Conservation (phyloP, 2,888 invertebrate species). For the Orthosia gracilis region DNA sequence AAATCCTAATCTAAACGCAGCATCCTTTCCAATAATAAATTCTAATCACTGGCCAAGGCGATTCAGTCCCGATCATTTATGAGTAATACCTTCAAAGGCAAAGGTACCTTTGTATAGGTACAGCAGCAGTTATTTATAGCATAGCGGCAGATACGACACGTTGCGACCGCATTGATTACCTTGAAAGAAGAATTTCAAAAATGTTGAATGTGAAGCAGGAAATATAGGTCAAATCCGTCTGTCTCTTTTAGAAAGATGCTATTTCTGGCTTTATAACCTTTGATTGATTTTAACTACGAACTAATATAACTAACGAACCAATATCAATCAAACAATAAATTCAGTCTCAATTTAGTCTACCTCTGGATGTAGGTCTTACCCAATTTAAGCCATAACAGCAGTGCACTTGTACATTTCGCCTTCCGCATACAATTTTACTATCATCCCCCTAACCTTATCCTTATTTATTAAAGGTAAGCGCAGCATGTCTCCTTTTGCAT, state of each 20-base stretch:
- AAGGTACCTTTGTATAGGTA: background rate
- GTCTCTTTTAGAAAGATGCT: background rate
- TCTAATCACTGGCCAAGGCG: conserved; percentile 72
- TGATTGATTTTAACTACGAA: background rate
- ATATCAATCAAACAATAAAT: conserved; percentile 6
- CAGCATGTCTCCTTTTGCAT: too few relatives aligned
- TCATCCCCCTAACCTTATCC: too few relatives aligned
- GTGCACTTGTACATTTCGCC: too few relatives aligned
- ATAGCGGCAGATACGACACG: conserved; percentile 38
- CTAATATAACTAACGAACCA: background rate
- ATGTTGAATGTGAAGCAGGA: conserved; percentile 4
- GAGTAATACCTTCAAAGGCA: conserved; percentile 54
- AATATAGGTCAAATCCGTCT: conserved; percentile 28
- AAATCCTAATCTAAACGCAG: conserved; percentile 21
- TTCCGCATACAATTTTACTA: too few relatives aligned
- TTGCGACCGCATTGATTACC: conserved; percentile 21
- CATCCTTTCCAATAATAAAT: conserved; percentile 71
- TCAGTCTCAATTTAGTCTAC: background rate
- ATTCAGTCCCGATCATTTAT: conserved; percentile 65
- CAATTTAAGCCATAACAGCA: too few relatives aligned
- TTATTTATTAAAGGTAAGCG: too few relatives aligned
- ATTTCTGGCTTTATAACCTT: background rate
- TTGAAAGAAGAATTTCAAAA: conserved; percentile 38
- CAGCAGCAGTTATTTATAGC: conserved; percentile 51
- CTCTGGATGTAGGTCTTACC: background rate